Percentiles rank a stretch among this genome's conserved stretches.
Evolutionary conservation across 2,113 vertebrate genomes (phyloP).

Genomic region (Callionymus lyra): DNA sequence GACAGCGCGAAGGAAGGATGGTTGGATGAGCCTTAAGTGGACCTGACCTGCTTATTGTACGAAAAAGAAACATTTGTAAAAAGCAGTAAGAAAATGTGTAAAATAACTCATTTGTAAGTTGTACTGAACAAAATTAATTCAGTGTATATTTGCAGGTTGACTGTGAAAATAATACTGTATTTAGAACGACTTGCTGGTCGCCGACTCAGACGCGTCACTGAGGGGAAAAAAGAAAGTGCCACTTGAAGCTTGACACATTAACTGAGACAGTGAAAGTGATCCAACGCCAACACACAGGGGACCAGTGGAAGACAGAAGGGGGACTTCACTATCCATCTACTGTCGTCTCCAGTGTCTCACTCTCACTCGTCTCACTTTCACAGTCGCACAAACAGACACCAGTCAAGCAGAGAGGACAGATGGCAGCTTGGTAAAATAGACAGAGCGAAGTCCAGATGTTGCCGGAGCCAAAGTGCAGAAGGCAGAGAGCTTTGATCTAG

Average conservation of each 20-base stretch:
- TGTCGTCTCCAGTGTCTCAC: slow-evolving; percentile 7
- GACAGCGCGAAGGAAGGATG: too few relatives aligned
- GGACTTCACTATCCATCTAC: slow-evolving; percentile 7
- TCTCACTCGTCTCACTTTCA: neutral
- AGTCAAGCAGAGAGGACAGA: slow-evolving; percentile 28
- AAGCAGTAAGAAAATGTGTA: too few relatives aligned
- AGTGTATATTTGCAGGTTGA: too few relatives aligned
- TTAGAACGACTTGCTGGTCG: too few relatives aligned
- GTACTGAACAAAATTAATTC: too few relatives aligned
- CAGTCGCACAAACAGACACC: slow-evolving; percentile 3
- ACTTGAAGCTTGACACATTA: slow-evolving; percentile 2
- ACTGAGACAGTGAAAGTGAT: slow-evolving; percentile 10
- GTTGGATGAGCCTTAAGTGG: too few relatives aligned
- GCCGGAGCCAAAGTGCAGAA: slow-evolving; percentile 33
- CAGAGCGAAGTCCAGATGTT: slow-evolving; percentile 44
- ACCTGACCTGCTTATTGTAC: too few relatives aligned
- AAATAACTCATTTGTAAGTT: too few relatives aligned
- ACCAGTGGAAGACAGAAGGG: slow-evolving; percentile 8
- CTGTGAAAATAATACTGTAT: too few relatives aligned
- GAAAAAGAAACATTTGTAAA: too few relatives aligned
- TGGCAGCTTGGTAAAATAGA: slow-evolving; percentile 32
- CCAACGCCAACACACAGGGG: neutral
- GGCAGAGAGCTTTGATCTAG: slow-evolving; percentile 48
- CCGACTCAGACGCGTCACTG: too few relatives aligned
- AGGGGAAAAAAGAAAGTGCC: slow-evolving; percentile 1